Evolutionary conservation across 2,113 vertebrate species (phyloP).

Genomic region (Petaurus breviceps): DNA sequence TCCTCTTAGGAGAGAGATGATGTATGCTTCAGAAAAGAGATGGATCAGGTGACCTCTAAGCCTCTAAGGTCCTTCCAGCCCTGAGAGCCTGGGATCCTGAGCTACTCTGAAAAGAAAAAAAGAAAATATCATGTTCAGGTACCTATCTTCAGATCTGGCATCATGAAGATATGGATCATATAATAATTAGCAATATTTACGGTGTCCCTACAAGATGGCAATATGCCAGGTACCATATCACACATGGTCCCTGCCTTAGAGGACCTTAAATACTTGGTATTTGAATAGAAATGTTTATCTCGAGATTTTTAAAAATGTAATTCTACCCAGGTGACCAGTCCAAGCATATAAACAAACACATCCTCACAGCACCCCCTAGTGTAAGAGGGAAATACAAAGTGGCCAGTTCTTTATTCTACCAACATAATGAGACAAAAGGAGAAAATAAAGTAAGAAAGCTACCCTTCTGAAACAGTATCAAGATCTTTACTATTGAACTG

Average conservation of each 20-base stretch:
- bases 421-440: background rate
- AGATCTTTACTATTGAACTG: background rate
- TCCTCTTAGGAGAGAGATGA: background rate
- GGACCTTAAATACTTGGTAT: background rate
- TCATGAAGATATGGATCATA: background rate
- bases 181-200: constrained; percentile 13
- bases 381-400: background rate
- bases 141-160: background rate
- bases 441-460: background rate
- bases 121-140: constrained; percentile 32
- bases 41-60: background rate
- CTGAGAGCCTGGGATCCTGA: background rate
- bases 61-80: background rate
- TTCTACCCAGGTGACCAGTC: background rate
- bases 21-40: background rate
- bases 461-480: background rate
- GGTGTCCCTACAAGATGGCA: background rate
- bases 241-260: constrained; percentile 15
- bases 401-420: background rate
- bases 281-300: background rate
- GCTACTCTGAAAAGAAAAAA: background rate
- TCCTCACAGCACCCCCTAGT: background rate
- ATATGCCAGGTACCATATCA: background rate
- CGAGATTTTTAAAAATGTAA: background rate
- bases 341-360: background rate